A percentile compares a stretch with the other conserved stretches of the same genome.
phyloP scores from a whole-genome alignment of 2,797 vertebrate species.

The Enteromius argenteus region DNA sequence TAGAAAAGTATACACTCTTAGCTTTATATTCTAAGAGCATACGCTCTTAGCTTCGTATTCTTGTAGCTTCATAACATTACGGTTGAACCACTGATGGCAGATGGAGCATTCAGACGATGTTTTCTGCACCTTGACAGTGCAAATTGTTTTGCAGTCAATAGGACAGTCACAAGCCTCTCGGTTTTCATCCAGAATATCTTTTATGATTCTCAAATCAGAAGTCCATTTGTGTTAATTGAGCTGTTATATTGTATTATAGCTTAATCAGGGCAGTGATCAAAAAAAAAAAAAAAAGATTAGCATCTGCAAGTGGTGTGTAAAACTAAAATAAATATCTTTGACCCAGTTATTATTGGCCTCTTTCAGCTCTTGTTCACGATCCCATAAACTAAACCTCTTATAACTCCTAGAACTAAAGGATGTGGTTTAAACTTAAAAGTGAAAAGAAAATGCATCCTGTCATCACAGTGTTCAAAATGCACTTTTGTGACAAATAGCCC shows the following conservation, averaged over 20 bases:
- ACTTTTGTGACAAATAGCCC: constrained; percentile 71
- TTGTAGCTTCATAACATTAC: no score
- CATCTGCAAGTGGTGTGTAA: background rate
- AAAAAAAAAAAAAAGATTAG: background rate
- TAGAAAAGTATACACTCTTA: no score
- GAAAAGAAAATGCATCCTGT: constrained; percentile 38
- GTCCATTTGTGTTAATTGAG: background rate
- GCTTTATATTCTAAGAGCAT: no score
- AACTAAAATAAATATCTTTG: background rate
- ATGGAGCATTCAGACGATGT: no score
- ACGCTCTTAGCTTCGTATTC: no score
- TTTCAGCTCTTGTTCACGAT: background rate
- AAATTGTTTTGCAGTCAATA: no score
- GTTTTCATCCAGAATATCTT: no score
- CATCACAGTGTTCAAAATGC: constrained; percentile 39
- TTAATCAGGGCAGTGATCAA: background rate
- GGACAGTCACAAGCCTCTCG: no score
- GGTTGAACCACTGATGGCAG: no score
- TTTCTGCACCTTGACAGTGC: no score
- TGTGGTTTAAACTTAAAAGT: constrained; percentile 25
- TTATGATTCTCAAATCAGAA: background rate
- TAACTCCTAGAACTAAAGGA: constrained; percentile 25
- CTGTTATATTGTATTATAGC: background rate
- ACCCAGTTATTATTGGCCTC: background rate
- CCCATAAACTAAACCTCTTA: background rate